phyloP scores from a whole-genome alignment of 2,888 invertebrate genomes.

The Nymphalis c-album region DNA sequence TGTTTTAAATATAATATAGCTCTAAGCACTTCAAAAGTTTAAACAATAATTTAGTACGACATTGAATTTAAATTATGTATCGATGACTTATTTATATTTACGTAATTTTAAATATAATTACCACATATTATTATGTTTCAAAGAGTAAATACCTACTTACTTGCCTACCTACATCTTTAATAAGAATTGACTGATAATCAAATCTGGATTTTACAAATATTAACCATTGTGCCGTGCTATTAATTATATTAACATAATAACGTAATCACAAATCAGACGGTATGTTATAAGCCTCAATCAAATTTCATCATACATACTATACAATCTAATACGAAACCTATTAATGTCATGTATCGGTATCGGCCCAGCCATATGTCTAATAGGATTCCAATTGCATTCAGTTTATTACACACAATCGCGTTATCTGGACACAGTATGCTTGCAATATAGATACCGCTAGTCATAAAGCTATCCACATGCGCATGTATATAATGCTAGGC shows the following conservation, averaged over 20 bases:
- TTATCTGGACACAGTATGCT: slow-evolving; percentile 49
- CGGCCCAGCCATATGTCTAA: slow-evolving; percentile 66
- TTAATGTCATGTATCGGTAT: slow-evolving; percentile 64
- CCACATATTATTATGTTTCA: too few relatives aligned
- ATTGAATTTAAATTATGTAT: too few relatives aligned
- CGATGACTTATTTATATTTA: too few relatives aligned
- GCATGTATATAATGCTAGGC: slow-evolving; percentile 13
- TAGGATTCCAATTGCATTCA: slow-evolving; percentile 73
- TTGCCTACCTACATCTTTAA: too few relatives aligned
- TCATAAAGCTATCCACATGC: slow-evolving; percentile 50
- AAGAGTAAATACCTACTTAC: too few relatives aligned
- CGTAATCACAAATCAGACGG: slow-evolving; percentile 4
- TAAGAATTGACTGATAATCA: too few relatives aligned
- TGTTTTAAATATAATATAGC: neutral
- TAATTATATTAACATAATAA: slow-evolving; percentile 5
- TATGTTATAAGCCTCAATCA: slow-evolving; percentile 37
- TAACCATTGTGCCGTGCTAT: neutral
- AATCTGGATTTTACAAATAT: neutral
- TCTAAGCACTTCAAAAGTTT: too few relatives aligned
- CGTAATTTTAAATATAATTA: too few relatives aligned
- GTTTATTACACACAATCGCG: slow-evolving; percentile 71
- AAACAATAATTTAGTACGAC: too few relatives aligned
- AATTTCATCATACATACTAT: slow-evolving; percentile 38
- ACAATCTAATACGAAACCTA: slow-evolving; percentile 65
- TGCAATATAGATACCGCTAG: slow-evolving; percentile 43